These are phyloP conservation scores for Ctenoplectra terminalis DNA, from an alignment of 1,140 invertebrate genomes.

Conservation along the genomic window DNA sequence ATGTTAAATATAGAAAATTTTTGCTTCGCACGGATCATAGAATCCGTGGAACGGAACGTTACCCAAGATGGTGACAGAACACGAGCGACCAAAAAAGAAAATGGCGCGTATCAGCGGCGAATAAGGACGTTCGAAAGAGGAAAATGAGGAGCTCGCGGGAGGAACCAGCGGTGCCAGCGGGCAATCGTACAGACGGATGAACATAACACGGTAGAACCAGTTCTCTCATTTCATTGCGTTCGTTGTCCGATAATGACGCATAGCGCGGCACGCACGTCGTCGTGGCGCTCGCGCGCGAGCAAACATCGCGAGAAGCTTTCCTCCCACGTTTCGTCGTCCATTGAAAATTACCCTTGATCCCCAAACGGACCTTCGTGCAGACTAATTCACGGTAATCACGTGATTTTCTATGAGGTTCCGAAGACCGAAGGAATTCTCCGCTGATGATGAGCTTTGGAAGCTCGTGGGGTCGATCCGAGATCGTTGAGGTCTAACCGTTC, in stretches of 20 bases:
- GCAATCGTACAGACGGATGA: slow-evolving; percentile 77
- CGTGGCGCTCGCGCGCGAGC: slow-evolving; percentile 48
- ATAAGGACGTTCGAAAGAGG: slow-evolving; percentile 31
- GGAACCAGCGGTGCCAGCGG: slow-evolving; percentile 65
- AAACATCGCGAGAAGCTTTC: slow-evolving; percentile 55
- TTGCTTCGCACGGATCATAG: no score
- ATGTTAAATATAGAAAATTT: no score
- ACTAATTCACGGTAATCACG: slow-evolving; percentile 45
- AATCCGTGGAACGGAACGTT: background rate
- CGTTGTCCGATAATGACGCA: slow-evolving; percentile 84
- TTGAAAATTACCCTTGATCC: slow-evolving; percentile 21
- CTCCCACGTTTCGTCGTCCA: slow-evolving; percentile 49
- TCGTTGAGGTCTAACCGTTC: no score
- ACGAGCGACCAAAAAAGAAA: background rate
- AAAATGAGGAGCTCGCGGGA: slow-evolving; percentile 49
- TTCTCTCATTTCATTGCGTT: slow-evolving; percentile 84
- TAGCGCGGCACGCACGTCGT: slow-evolving; percentile 71
- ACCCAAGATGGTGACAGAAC: background rate
- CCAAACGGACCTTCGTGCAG: background rate
- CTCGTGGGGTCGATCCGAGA: no score
- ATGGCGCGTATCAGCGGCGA: background rate
- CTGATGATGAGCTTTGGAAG: no score
- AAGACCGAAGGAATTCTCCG: no score
- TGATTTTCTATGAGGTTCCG: slow-evolving; percentile 1
- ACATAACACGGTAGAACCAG: slow-evolving; percentile 82